phyloP scores from a whole-genome alignment of 2,113 vertebrate genomes.

The Malurus cyaneus region DNA sequence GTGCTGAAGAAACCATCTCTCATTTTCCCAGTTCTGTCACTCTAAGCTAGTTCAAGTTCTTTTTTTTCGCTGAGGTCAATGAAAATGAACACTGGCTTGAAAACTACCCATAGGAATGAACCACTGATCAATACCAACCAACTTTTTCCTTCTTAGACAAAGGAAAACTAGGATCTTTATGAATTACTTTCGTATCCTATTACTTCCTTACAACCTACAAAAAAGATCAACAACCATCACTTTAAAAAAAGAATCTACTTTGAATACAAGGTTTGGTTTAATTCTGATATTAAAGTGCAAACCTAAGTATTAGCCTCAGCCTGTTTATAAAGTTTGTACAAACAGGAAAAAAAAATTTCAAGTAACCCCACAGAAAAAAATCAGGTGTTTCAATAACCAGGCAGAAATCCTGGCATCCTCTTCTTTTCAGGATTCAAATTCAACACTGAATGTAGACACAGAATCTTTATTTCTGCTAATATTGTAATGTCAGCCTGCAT shows the following conservation, averaged over 20 bases:
- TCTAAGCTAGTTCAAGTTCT: constrained; percentile 72
- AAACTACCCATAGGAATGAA: constrained; percentile 62
- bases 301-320: constrained; percentile 69
- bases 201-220: constrained; percentile 59
- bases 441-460: constrained; percentile 65
- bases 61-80: constrained; percentile 58
- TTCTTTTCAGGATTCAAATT: constrained; percentile 65
- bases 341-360: constrained; percentile 47
- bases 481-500: constrained; percentile 36
- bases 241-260: constrained; percentile 20
- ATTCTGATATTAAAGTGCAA: constrained; percentile 74
- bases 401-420: constrained; percentile 43
- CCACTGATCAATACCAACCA: constrained; percentile 30
- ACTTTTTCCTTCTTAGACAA: neutral
- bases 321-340: constrained; percentile 56
- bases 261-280: constrained; percentile 66
- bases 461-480: constrained; percentile 56
- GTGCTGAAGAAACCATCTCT: constrained; percentile 75
- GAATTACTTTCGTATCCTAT: constrained; percentile 63
- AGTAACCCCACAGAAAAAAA: constrained; percentile 42
- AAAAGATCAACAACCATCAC: constrained; percentile 54
- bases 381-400: constrained; percentile 42
- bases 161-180: constrained; percentile 64
- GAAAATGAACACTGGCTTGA: constrained; percentile 55
- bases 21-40: constrained; percentile 68